phyloP scores from a whole-genome alignment of 1,140 invertebrate species.

The Alviniconcha marisindica region DNA sequence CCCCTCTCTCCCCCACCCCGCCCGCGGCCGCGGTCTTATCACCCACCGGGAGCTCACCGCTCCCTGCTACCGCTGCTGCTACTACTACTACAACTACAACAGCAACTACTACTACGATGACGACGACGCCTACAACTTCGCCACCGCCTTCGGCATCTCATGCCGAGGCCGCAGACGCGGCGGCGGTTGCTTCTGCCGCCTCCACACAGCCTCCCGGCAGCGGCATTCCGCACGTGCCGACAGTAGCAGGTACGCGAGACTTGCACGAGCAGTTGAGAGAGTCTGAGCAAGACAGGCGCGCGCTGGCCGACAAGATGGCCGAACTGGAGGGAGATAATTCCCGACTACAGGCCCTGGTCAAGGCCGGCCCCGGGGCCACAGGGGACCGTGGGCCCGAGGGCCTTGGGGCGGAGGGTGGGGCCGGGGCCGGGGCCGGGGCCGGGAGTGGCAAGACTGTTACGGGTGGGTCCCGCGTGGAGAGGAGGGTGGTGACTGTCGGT shows the following conservation, averaged over 20 bases:
- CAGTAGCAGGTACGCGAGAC: background rate
- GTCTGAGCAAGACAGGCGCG: too few relatives aligned
- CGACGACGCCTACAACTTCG: background rate
- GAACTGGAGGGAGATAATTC: too few relatives aligned
- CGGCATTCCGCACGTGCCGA: constrained; percentile 67
- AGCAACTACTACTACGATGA: background rate
- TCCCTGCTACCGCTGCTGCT: background rate
- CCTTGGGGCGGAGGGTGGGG: background rate
- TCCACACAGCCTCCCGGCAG: background rate
- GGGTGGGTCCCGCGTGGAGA: background rate
- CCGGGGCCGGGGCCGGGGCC: background rate
- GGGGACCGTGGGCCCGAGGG: background rate
- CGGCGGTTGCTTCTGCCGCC: background rate
- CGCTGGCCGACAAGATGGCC: too few relatives aligned
- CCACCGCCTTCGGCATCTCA: background rate
- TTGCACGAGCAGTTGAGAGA: too few relatives aligned
- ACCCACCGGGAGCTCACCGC: background rate
- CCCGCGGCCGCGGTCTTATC: background rate
- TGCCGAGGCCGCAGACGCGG: constrained; percentile 5
- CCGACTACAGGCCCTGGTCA: too few relatives aligned
- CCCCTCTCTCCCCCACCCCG: background rate
- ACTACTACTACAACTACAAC: background rate
- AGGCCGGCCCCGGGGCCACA: too few relatives aligned
- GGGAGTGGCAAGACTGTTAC: background rate
- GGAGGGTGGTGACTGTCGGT: constrained; percentile 5